Evolutionary conservation across 2,797 vertebrate species (phyloP).

Genomic region (Coregonus sp.): DNA sequence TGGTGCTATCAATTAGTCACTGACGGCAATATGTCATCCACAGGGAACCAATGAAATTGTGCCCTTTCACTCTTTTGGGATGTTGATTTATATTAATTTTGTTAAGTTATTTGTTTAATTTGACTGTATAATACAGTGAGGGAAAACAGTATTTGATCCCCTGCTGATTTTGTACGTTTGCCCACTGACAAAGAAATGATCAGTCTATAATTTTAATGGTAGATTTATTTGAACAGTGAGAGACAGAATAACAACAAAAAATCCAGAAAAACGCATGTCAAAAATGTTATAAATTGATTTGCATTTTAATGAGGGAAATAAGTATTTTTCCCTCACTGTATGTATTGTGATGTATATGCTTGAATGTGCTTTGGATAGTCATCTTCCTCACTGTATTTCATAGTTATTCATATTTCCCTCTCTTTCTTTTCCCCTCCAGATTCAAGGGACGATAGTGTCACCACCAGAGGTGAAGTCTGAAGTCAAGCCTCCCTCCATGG

Average conservation of each 20-base stretch:
- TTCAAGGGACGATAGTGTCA: slow-evolving; percentile 80
- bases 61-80: neutral
- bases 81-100: neutral
- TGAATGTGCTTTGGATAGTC: neutral
- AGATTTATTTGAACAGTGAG: too few species aligned
- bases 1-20: neutral
- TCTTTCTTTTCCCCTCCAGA: slow-evolving; percentile 61
- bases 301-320: too few species aligned
- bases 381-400: neutral
- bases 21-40: neutral
- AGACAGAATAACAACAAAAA: too few species aligned
- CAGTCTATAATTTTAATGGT: too few species aligned
- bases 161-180: too few species aligned
- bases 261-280: too few species aligned
- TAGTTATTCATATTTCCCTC: neutral
- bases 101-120: neutral
- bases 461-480: slow-evolving; percentile 76
- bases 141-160: too few species aligned
- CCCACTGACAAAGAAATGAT: too few species aligned
- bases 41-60: neutral
- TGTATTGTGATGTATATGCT: neutral
- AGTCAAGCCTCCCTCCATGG: slow-evolving; percentile 53
- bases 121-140: neutral
- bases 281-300: too few species aligned
- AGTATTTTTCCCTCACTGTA: too few species aligned